Conservation (phyloP, 2,888 invertebrate species). For the Phengaris arion region DNA sequence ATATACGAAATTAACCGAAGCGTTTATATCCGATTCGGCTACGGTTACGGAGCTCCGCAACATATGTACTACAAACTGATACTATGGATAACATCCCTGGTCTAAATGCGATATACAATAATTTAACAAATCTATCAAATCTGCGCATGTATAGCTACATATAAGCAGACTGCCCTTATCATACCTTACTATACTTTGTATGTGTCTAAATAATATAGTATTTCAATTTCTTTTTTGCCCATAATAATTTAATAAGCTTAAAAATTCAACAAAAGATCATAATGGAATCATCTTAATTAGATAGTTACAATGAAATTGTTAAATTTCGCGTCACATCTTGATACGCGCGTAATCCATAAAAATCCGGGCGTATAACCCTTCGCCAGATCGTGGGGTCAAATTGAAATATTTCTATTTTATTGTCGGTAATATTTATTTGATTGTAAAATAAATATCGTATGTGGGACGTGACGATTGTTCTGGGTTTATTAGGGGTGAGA, state of each 20-base stretch:
- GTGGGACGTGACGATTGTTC: slow-evolving; percentile 74
- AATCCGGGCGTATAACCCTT: slow-evolving; percentile 63
- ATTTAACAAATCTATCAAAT: no score
- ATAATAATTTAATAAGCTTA: slow-evolving; percentile 4
- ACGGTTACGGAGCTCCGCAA: no score
- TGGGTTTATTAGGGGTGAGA: slow-evolving; percentile 66
- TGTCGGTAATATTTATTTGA: slow-evolving; percentile 79
- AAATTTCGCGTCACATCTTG: slow-evolving; percentile 74
- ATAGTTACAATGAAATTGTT: slow-evolving; percentile 54
- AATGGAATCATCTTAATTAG: slow-evolving; percentile 23
- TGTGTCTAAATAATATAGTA: background rate
- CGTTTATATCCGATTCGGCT: no score
- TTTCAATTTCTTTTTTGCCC: background rate
- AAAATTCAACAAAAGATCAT: background rate
- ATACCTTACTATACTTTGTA: no score
- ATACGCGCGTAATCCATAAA: slow-evolving; percentile 54
- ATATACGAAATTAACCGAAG: no score
- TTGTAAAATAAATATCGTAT: slow-evolving; percentile 77
- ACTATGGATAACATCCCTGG: no score
- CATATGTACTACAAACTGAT: no score
- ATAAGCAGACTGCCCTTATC: no score
- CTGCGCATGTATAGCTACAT: no score
- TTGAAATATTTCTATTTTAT: slow-evolving; percentile 79
- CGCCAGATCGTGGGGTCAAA: slow-evolving; percentile 68
- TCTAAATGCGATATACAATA: no score